These are phyloP conservation scores for Microplitis mediator DNA, from an alignment of 1,140 invertebrate species.

Conservation along the genomic window DNA sequence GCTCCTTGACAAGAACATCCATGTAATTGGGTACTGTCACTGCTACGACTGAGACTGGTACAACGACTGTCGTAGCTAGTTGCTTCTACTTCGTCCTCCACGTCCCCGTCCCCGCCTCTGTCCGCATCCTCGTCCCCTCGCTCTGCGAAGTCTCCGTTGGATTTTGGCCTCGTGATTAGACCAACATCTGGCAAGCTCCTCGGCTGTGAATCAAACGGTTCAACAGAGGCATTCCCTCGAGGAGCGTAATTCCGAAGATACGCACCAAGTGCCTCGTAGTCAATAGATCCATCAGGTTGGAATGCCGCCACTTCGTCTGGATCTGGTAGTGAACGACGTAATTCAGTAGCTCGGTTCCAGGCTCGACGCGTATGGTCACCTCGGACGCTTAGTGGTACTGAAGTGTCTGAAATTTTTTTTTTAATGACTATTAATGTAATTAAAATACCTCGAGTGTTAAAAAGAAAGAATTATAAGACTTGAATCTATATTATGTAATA, in stretches of 20 bases:
- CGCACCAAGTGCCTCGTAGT: constrained; percentile 46
- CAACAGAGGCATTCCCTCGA: constrained; percentile 28
- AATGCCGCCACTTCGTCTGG: not conserved
- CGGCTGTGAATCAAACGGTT: constrained; percentile 47
- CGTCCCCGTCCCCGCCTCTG: not conserved
- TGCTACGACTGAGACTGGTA: not conserved
- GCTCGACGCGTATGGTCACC: constrained; percentile 25
- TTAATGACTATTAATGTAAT: too few relatives aligned
- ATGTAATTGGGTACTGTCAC: not conserved
- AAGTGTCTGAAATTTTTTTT: not conserved
- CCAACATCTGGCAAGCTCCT: constrained; percentile 43
- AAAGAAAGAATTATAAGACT: not conserved
- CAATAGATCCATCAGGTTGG: constrained; percentile 32
- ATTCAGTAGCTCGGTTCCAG: constrained; percentile 29
- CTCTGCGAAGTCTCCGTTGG: constrained; percentile 1
- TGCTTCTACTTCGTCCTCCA: constrained; percentile 2
- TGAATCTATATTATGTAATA: not conserved
- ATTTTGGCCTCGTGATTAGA: constrained; percentile 36
- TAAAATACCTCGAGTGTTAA: too few relatives aligned
- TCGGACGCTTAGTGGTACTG: constrained; percentile 13
- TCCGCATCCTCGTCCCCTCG: not conserved
- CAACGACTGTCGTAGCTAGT: not conserved
- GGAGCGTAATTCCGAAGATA: constrained; percentile 40
- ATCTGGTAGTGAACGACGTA: constrained; percentile 38
- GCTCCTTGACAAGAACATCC: constrained; percentile 52